Conservation (phyloP, 2,113 vertebrate species). For the Channa maculata region DNA sequence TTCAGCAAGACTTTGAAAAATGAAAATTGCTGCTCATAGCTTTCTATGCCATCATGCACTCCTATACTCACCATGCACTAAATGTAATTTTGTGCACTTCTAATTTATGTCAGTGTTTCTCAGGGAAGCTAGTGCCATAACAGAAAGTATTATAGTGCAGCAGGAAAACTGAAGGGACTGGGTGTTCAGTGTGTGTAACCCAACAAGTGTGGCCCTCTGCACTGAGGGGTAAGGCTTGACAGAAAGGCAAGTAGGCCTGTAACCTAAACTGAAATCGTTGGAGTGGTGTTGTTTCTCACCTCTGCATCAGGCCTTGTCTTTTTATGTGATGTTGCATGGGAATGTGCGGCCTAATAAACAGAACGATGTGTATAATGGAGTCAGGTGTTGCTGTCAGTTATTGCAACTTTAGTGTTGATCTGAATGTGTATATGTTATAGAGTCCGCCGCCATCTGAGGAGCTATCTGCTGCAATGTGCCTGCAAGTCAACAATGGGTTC, state of each 20-base stretch:
- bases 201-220: background rate
- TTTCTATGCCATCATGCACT: constrained; percentile 28
- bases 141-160: background rate
- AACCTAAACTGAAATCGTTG: constrained; percentile 14
- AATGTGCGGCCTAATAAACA: constrained; percentile 2
- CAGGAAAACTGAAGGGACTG: background rate
- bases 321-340: no score
- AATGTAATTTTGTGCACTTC: constrained; percentile 37
- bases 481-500: constrained; percentile 4
- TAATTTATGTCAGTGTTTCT: constrained; percentile 35
- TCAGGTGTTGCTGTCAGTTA: no score
- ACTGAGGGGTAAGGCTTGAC: constrained; percentile 10
- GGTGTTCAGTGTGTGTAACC: background rate
- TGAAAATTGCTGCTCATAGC: constrained; percentile 55
- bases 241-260: background rate
- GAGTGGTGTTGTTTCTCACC: background rate
- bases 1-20: constrained; percentile 65
- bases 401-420: background rate
- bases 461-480: constrained; percentile 12
- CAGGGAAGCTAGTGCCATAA: constrained; percentile 25
- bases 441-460: constrained; percentile 4
- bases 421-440: constrained; percentile 12
- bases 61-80: constrained; percentile 9
- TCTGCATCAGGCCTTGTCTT: background rate
- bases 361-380: background rate